A percentile compares a stretch with the other conserved stretches of the same genome.
These are phyloP conservation scores for Champsocephalus gunnari DNA, from an alignment of 2,797 vertebrate genomes.

Conservation along the genomic window DNA sequence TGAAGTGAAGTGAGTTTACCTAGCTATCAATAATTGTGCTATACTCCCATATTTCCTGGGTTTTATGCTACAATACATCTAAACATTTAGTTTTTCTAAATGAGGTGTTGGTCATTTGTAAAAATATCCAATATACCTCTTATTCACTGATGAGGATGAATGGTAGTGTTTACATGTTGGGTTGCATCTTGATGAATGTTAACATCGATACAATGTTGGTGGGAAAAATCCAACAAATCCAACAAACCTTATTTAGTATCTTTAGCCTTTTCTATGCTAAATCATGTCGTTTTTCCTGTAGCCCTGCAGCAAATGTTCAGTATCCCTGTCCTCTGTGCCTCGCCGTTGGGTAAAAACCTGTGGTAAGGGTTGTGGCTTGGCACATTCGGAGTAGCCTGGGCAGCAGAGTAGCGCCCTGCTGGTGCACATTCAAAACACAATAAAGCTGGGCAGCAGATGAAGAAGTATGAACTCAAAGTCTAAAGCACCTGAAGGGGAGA, in stretches of 20 bases:
- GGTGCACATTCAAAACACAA: slow-evolving; percentile 24
- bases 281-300: neutral
- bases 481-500: neutral
- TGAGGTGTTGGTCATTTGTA: neutral
- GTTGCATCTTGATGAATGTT: neutral
- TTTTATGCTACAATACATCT: neutral
- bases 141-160: neutral
- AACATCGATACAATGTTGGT: neutral
- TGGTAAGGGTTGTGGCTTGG: neutral
- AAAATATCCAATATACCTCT: neutral
- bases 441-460: neutral
- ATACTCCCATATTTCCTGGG: neutral
- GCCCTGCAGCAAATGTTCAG: neutral
- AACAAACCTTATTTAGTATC: neutral
- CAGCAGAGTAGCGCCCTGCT: slow-evolving; percentile 10
- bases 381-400: neutral
- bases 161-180: neutral
- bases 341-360: neutral
- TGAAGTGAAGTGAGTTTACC: neutral
- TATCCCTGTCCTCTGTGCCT: neutral
- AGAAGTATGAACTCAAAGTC: neutral
- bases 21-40: neutral
- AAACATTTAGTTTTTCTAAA: neutral
- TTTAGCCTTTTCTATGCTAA: neutral
- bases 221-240: neutral